Evolutionary conservation across 2,888 invertebrate species (phyloP), one percentile per base, ranked within the genome.

Genomic region (Spilosoma lubricipeda): DNA sequence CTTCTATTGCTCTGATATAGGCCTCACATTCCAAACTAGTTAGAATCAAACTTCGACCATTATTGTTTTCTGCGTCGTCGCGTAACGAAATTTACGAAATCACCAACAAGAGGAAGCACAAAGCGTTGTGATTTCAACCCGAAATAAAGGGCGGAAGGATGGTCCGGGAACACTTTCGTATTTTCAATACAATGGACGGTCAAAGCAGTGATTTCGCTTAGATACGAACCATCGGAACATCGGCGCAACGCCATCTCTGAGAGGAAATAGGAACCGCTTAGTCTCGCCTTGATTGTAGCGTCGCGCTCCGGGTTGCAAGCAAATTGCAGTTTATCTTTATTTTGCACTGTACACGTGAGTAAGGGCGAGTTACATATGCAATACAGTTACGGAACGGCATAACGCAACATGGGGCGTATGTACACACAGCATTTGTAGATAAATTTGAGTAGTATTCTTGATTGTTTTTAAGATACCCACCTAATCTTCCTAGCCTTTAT

Each of bases 191-290:
- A 92, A 90, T 88, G 77, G 78, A 69, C 75, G 85, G 87, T 88
- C 91, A 90, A 89, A 89, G 87, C 87, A 85, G 82, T 92, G 92
- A 94, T 94, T 93, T 92, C 87, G 83, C 88, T 83, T 82, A 86
- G 90, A 90, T 85, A 83, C 86, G 88, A 89, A 91, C 80, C 80
- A 77, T 81, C 71, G 72, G 84, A 82, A 83, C 84, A 85, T 88
- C 79, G 86, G 82, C 81, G 82, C 89, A 90, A 83, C 91, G 93
- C 92, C 95, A 95, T 94, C 95, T 95, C 88, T 87, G 86, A 83
- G 85, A 90, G 94, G 94, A 94, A 94, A 94, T 93, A 86, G 89
- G 92, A 88, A 94, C 89, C 93, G 92, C 93, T 94, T 93, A 91
- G 90, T 87, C 87, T 80, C 82, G 83, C 85, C 81, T 85, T 88